Evolutionary conservation across 2,113 vertebrate species (phyloP).

Genomic region (Uria lomvia): DNA sequence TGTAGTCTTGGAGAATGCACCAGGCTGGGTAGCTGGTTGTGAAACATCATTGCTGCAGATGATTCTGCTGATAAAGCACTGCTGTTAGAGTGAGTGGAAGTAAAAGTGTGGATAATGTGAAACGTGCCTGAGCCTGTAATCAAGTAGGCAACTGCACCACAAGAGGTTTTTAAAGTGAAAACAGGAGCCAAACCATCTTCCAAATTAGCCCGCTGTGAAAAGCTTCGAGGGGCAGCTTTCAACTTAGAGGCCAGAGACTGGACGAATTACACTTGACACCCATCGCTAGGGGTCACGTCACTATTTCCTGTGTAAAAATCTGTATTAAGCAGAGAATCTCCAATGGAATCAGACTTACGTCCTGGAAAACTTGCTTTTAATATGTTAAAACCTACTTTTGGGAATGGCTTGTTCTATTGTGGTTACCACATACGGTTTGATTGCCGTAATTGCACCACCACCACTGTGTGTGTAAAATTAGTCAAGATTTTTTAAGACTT

Average conservation of each 20-base stretch:
- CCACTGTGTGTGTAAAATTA: rapidly evolving
- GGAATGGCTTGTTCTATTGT: background rate
- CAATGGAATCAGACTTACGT: background rate
- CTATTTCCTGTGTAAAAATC: background rate
- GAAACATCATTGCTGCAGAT: background rate
- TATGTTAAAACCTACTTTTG: background rate
- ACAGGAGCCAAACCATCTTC: background rate
- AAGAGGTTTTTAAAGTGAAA: background rate
- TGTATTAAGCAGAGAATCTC: background rate
- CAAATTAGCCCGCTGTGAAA: background rate
- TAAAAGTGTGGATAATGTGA: background rate
- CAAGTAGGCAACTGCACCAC: background rate
- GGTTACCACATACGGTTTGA: background rate
- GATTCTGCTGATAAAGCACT: background rate
- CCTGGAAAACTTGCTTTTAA: background rate
- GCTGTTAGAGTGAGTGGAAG: background rate
- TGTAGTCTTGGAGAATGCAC: rapidly evolving
- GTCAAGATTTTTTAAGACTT: background rate
- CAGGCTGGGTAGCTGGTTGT: background rate
- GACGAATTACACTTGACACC: background rate
- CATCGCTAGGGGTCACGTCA: too few species aligned
- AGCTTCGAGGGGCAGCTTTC: background rate
- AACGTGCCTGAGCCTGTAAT: background rate
- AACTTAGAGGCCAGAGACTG: background rate
- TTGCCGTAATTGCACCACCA: background rate